Evolutionary conservation across 2,888 invertebrate genomes (phyloP), one percentile per base, ranked within the genome.

Genomic region (Dioctria rufipes): DNA sequence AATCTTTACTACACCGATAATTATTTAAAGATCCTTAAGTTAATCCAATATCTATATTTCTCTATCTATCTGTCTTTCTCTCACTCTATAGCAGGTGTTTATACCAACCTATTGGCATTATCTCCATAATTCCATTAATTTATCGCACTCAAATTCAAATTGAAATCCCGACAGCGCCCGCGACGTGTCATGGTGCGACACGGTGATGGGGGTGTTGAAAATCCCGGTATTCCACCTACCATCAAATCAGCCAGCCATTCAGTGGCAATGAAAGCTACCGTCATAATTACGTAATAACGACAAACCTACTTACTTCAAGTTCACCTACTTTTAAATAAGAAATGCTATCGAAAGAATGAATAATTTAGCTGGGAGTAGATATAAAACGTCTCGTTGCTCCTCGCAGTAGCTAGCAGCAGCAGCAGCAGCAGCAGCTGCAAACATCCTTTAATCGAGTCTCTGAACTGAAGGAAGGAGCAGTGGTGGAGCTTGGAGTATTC

Each of bases 301-400:
- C 71, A 71, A 71, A 71, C 71, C 71, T 71, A 71, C 71, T 71
- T 71, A 71, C 71, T 71, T 71, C 71, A 71, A 71, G 71, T 71
- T 71, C 71, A 71, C 54, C 71, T 71, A 71, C 71, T 71, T 71
- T 71, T 71, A 71, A 71, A 71, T 71, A 71, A 71, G 71, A 51
- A 71, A 71, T 71, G 71, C 71, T 71, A 71, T 71, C 51, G 71
- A 54, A 71, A 54, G 71, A 54, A 71, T 71, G 71, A 71, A 71
- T 71, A 71, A 71, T 71, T 71, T 71, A 71, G 71, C 25, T 43
- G 46, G 13, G 67, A 25, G 43, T 25, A 25, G 66, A 66, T 66
- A 5, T 42, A 25, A 46, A 42, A 46, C 67, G 67, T 4, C 46
- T 13, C 43, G 46, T 11, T 37, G 9, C 63, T 11, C 3, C 42